Evolutionary conservation across 2,888 invertebrate genomes (phyloP).

Genomic region (Rhaphigaster nebulosa): DNA sequence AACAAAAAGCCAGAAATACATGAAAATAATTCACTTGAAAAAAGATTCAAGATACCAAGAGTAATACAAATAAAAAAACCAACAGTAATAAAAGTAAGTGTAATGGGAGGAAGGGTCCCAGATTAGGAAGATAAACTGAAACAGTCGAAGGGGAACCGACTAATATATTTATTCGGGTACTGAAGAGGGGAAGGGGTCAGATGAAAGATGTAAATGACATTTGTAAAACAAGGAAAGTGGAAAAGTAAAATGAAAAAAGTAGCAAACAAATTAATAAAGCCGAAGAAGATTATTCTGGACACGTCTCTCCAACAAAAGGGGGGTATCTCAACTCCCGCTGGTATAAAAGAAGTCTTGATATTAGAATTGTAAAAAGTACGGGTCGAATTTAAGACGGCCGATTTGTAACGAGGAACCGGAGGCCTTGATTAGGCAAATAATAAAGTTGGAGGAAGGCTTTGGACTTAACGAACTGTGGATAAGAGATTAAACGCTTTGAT

Average conservation of each 20-base stretch:
- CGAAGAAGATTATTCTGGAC: slow-evolving; percentile 32
- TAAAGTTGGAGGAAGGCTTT: slow-evolving; percentile 32
- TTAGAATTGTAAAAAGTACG: slow-evolving; percentile 48
- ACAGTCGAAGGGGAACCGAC: not conserved
- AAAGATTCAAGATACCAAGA: not conserved
- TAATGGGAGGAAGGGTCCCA: not conserved
- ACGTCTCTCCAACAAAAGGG: not conserved
- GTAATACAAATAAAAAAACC: too few species aligned
- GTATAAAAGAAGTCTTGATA: slow-evolving; percentile 34
- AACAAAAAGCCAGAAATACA: too few species aligned
- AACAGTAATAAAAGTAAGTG: not conserved
- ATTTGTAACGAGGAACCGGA: slow-evolving; percentile 47
- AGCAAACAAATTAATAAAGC: slow-evolving; percentile 43
- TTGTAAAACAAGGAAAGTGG: slow-evolving; percentile 47
- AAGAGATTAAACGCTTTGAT: slow-evolving; percentile 49
- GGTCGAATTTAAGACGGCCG: slow-evolving; percentile 36
- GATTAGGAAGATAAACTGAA: slow-evolving; percentile 14
- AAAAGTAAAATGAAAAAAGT: slow-evolving; percentile 48
- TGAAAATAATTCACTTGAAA: not conserved
- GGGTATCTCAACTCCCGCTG: slow-evolving; percentile 12
- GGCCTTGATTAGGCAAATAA: slow-evolving; percentile 48
- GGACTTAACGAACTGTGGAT: slow-evolving; percentile 36
- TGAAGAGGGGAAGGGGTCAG: not conserved
- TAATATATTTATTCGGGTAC: slow-evolving; percentile 32
- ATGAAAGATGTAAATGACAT: slow-evolving; percentile 25